Evolutionary conservation across 1,140 invertebrate species (phyloP).

Genomic region (Cherax destructor): DNA sequence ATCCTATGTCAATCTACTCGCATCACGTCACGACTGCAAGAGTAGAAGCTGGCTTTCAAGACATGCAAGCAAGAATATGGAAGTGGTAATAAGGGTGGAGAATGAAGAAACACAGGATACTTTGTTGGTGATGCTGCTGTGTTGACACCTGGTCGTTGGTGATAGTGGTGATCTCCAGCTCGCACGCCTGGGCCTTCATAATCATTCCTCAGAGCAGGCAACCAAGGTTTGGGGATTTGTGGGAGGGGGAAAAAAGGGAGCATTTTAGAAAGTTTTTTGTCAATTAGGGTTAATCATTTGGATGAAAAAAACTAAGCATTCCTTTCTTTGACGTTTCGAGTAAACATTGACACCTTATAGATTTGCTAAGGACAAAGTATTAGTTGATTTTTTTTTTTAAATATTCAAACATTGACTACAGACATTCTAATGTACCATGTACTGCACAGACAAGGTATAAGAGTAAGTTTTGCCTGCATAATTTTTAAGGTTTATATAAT

Average conservation of each 20-base stretch:
- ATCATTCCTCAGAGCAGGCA: slow-evolving; percentile 23
- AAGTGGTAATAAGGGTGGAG: background rate
- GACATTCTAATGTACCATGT: no score
- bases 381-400: no score
- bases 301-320: background rate
- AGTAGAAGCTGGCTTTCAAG: slow-evolving; percentile 27
- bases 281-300: background rate
- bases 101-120: slow-evolving; percentile 9
- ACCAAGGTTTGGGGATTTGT: slow-evolving; percentile 32
- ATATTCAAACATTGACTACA: no score
- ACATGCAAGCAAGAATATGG: slow-evolving; percentile 3
- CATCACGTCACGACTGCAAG: background rate
- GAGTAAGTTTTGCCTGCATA: no score
- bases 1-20: background rate
- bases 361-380: no score
- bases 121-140: background rate
- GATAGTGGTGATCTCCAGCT: slow-evolving; percentile 7
- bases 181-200: slow-evolving; percentile 21
- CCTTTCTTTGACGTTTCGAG: background rate
- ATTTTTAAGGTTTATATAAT: no score
- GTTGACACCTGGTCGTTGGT: slow-evolving; percentile 15
- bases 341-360: no score
- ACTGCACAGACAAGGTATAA: no score
- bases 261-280: background rate
- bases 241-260: slow-evolving; percentile 14